Conservation (phyloP, 2,888 invertebrate genomes). For the Scaptomyza polygonia region DNA sequence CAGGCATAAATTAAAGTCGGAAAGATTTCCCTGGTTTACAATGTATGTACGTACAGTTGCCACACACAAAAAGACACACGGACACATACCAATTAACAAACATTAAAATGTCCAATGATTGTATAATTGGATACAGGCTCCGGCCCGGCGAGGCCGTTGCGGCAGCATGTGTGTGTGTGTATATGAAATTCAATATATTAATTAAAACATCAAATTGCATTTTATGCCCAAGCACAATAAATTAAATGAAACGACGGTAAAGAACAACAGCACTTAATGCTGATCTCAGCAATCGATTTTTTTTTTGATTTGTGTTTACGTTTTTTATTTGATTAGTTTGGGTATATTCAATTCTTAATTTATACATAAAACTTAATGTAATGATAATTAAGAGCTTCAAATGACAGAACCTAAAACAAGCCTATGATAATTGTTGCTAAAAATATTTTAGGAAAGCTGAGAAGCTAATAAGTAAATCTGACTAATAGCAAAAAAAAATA, state of each 20-base stretch:
- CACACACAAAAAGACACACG: slow-evolving; percentile 12
- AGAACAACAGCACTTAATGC: slow-evolving; percentile 56
- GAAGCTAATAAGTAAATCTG: too few relatives aligned
- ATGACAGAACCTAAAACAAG: too few relatives aligned
- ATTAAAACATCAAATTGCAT: slow-evolving; percentile 76
- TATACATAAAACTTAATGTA: neutral
- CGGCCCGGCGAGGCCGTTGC: slow-evolving; percentile 23
- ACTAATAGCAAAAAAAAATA: too few relatives aligned
- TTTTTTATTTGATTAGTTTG: neutral
- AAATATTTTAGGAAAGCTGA: too few relatives aligned
- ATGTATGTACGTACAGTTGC: slow-evolving; percentile 39
- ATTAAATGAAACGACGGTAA: slow-evolving; percentile 62
- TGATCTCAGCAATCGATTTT: slow-evolving; percentile 69
- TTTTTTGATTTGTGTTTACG: slow-evolving; percentile 6
- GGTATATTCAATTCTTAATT: slow-evolving; percentile 27
- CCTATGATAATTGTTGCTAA: too few relatives aligned
- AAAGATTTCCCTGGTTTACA: slow-evolving; percentile 10
- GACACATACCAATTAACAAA: slow-evolving; percentile 27
- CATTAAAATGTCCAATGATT: slow-evolving; percentile 59
- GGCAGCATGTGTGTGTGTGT: slow-evolving; percentile 21
- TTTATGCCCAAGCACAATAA: slow-evolving; percentile 63
- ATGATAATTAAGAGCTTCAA: too few relatives aligned
- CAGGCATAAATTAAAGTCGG: slow-evolving; percentile 65
- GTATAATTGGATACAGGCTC: slow-evolving; percentile 58
- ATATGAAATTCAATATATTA: slow-evolving; percentile 75